phyloP scores from a whole-genome alignment of 2,888 invertebrate genomes.

The Drosophila nr. perissopoda region DNA sequence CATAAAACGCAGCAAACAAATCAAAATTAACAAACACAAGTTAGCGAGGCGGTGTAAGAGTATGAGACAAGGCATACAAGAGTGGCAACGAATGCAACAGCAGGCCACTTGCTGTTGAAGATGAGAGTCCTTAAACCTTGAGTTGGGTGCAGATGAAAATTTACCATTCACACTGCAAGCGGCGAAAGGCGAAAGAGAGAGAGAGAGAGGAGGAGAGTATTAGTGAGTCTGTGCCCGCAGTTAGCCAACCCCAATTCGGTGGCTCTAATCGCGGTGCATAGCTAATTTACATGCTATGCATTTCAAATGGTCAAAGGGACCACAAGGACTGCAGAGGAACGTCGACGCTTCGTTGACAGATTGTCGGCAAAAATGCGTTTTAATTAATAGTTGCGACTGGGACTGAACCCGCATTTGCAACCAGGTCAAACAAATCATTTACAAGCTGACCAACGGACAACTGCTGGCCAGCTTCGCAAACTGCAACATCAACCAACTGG shows the following conservation, averaged over 20 bases:
- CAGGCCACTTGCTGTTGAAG: constrained; percentile 12
- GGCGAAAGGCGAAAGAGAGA: background rate
- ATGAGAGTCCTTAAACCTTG: constrained; percentile 30
- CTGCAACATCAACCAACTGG: constrained; percentile 28
- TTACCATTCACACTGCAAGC: constrained; percentile 31
- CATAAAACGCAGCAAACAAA: constrained; percentile 72
- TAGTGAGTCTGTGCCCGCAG: background rate
- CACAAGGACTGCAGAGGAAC: background rate
- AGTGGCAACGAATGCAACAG: constrained; percentile 32
- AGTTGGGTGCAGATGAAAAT: constrained; percentile 52
- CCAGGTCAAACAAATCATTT: constrained; percentile 54
- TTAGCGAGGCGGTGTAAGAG: background rate
- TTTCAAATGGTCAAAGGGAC: constrained; percentile 48
- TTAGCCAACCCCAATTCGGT: constrained; percentile 27
- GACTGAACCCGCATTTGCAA: background rate
- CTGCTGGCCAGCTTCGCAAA: constrained; percentile 38
- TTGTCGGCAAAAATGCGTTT: constrained; percentile 42
- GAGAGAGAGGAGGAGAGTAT: background rate
- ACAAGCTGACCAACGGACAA: constrained; percentile 50
- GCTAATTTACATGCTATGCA: constrained; percentile 51
- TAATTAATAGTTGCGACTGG: constrained; percentile 43
- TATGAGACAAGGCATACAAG: background rate
- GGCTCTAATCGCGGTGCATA: constrained; percentile 19
- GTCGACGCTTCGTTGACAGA: constrained; percentile 15
- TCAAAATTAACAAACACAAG: constrained; percentile 75